These are phyloP conservation scores for Napeogenes sylphis DNA, from an alignment of 2,888 invertebrate species.

Conservation along the genomic window DNA sequence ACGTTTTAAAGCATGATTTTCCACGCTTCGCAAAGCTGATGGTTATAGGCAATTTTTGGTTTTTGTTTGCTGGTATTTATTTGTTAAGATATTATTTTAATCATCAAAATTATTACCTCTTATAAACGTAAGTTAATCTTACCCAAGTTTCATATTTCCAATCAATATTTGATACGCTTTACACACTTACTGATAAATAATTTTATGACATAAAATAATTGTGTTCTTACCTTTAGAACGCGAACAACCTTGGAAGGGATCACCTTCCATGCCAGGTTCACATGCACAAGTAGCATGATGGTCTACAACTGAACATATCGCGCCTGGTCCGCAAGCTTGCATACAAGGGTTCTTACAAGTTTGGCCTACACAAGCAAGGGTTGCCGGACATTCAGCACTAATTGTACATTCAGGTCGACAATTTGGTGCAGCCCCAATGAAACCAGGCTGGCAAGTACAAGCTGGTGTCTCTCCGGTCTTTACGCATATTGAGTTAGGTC, in stretches of 20 bases:
- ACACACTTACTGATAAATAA: no score
- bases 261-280: slow-evolving; percentile 78
- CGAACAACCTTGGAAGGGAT: slow-evolving; percentile 79
- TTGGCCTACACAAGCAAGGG: slow-evolving; percentile 80
- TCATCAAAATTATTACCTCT: slow-evolving; percentile 17
- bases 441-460: slow-evolving; percentile 80
- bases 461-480: slow-evolving; percentile 79
- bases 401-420: slow-evolving; percentile 84
- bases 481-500: slow-evolving; percentile 80
- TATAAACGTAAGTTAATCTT: neutral
- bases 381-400: slow-evolving; percentile 82
- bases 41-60: slow-evolving; percentile 57
- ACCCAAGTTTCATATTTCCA: no score
- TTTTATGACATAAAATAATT: slow-evolving; percentile 6
- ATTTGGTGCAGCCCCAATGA: slow-evolving; percentile 81
- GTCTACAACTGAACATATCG: slow-evolving; percentile 79
- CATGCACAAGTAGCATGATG: slow-evolving; percentile 82
- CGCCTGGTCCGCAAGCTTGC: slow-evolving; percentile 80
- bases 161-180: no score
- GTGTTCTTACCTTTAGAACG: slow-evolving; percentile 56
- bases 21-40: slow-evolving; percentile 73
- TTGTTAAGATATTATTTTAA: slow-evolving; percentile 21
- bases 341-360: slow-evolving; percentile 82
- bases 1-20: slow-evolving; percentile 63
- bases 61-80: slow-evolving; percentile 15